These are phyloP conservation scores for Edolisoma coerulescens DNA, from an alignment of 2,113 vertebrate species.

Conservation along the genomic window DNA sequence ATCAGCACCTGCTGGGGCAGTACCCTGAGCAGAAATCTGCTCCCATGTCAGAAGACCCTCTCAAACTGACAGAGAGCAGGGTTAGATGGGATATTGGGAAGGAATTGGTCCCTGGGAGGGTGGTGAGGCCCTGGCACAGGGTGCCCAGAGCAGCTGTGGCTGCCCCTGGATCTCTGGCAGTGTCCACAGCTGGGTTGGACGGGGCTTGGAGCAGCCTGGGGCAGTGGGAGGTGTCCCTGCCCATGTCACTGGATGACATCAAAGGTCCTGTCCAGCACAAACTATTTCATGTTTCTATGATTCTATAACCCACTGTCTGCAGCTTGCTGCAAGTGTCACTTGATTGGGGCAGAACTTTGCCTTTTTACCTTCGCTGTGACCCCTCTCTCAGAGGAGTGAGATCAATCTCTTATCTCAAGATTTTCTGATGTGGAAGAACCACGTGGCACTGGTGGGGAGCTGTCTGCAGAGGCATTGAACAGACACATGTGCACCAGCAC, in stretches of 20 bases:
- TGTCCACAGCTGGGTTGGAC: neutral
- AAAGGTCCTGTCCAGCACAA: neutral
- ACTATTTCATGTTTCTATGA: neutral
- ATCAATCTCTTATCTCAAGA: neutral
- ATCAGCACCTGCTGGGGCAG: accelerated
- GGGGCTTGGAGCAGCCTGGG: neutral
- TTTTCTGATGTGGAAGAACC: neutral
- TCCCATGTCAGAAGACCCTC: neutral
- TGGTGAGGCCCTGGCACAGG: neutral
- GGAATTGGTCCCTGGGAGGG: neutral
- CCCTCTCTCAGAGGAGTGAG: neutral
- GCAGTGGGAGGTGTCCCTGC: accelerated
- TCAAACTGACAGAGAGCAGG: neutral
- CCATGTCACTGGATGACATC: neutral
- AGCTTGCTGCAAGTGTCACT: no score
- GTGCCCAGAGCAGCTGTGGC: neutral
- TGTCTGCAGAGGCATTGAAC: neutral
- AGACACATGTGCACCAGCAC: neutral
- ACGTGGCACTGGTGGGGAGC: accelerated
- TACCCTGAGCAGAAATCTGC: neutral
- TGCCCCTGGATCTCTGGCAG: neutral
- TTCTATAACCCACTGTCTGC: neutral
- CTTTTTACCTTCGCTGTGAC: neutral
- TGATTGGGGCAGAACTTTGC: accelerated
- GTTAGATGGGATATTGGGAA: accelerated